A percentile compares a stretch with the other conserved stretches of the same genome.
Conservation (phyloP, 2,797 vertebrate genomes). For the Halcyon badia region DNA sequence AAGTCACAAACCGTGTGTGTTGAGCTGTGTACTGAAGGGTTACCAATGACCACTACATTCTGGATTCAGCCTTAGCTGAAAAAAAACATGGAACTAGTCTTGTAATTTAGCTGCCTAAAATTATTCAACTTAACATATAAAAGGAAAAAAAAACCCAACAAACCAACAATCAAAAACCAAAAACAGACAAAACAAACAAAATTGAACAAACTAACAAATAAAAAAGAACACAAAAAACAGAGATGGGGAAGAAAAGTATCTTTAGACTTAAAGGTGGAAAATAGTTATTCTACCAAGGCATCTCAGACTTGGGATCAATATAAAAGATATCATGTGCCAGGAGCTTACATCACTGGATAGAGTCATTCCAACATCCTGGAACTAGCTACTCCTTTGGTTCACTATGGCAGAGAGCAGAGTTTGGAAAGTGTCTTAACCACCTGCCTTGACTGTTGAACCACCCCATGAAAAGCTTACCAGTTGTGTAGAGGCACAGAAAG, state of each 20-base stretch:
- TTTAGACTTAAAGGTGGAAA: not conserved
- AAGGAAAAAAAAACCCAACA: not conserved
- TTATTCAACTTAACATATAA: not conserved
- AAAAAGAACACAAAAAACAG: too few relatives aligned
- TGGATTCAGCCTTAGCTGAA: not conserved
- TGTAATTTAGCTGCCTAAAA: not conserved
- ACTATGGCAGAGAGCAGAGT: not conserved
- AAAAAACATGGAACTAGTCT: not conserved
- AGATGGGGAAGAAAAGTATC: not conserved
- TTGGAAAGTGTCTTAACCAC: not conserved
- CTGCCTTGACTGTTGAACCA: not conserved
- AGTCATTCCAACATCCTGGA: not conserved
- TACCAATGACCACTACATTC: not conserved
- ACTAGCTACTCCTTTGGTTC: not conserved
- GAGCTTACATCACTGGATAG: not conserved
- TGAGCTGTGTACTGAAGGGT: not conserved
- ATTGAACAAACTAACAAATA: too few relatives aligned
- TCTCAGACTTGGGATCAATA: not conserved
- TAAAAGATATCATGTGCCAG: not conserved
- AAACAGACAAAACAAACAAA: too few relatives aligned
- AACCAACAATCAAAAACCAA: too few relatives aligned
- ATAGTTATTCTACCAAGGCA: not conserved
- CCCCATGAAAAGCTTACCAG: constrained; percentile 39
- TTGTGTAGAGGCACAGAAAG: constrained; percentile 22
- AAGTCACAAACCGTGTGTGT: not conserved